A percentile compares a stretch with the other conserved stretches of the same genome.
phyloP scores from a whole-genome alignment of 2,888 invertebrate species.

The Pseudoips prasinana region DNA sequence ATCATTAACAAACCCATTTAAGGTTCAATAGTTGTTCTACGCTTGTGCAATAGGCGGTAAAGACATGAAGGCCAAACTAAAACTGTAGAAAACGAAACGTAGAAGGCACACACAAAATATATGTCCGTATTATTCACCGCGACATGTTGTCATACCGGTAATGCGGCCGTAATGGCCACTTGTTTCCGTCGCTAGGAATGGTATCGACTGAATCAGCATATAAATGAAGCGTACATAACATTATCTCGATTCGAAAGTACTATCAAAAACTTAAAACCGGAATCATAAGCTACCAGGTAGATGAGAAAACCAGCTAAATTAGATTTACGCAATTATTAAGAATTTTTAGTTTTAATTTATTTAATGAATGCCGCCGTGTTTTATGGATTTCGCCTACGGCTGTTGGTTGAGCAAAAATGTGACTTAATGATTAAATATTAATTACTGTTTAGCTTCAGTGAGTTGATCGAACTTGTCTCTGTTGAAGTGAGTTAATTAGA shows the following conservation, averaged over 20 bases:
- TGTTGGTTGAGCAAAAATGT: conserved; percentile 12
- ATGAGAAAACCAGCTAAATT: not conserved
- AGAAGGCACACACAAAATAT: conserved; percentile 1
- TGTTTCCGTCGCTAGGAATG: conserved; percentile 59
- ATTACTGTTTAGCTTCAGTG: conserved; percentile 9
- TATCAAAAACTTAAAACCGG: conserved; percentile 26
- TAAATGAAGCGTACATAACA: conserved; percentile 42
- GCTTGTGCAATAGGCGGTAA: too few species aligned
- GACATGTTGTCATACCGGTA: conserved; percentile 51
- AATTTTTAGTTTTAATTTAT: conserved; percentile 17
- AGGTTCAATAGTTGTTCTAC: too few species aligned
- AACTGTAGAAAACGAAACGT: not conserved
- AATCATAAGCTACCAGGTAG: conserved; percentile 19
- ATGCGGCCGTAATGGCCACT: conserved; percentile 51
- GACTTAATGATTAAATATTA: conserved; percentile 18
- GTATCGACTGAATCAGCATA: conserved; percentile 47
- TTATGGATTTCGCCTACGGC: conserved; percentile 28
- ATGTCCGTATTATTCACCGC: conserved; percentile 3
- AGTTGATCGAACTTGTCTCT: too few species aligned
- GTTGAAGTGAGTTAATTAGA: too few species aligned
- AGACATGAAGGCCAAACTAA: too few species aligned
- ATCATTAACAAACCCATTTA: too few species aligned
- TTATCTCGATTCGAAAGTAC: conserved; percentile 33
- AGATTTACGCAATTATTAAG: conserved; percentile 35
- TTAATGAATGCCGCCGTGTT: conserved; percentile 13